A percentile compares a stretch with the other conserved stretches of the same genome.
Conservation (phyloP, 2,113 vertebrate species). For the Rhinoptilus africanus region DNA sequence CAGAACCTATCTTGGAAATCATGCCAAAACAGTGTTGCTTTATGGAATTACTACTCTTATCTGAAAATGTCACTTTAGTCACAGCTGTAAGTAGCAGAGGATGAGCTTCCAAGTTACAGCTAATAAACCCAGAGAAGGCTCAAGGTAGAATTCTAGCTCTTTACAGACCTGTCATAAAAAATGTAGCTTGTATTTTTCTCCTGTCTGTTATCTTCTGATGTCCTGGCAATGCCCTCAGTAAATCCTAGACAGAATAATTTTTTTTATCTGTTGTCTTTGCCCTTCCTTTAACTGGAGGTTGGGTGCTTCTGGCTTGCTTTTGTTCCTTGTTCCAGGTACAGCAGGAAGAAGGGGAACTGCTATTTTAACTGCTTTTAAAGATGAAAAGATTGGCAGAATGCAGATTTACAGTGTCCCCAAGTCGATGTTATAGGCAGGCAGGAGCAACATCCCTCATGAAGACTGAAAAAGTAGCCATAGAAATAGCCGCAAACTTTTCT, state of each 20-base stretch:
- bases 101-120: background rate
- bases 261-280: background rate
- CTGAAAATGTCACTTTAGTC: background rate
- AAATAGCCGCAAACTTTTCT: background rate
- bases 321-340: background rate
- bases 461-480: background rate
- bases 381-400: background rate
- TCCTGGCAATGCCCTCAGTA: background rate
- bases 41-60: background rate
- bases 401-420: background rate
- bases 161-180: background rate
- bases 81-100: background rate
- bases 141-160: background rate
- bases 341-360: background rate
- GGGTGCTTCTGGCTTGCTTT: background rate
- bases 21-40: background rate
- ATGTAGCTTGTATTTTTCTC: background rate
- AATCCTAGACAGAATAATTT: background rate
- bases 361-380: background rate
- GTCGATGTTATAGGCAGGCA: background rate
- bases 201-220: background rate
- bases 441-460: background rate
- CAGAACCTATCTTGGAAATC: background rate
- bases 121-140: background rate
- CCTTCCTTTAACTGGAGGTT: background rate